These are phyloP conservation scores for Drosophila diplacantha DNA, from an alignment of 2,888 invertebrate genomes.

Conservation along the genomic window DNA sequence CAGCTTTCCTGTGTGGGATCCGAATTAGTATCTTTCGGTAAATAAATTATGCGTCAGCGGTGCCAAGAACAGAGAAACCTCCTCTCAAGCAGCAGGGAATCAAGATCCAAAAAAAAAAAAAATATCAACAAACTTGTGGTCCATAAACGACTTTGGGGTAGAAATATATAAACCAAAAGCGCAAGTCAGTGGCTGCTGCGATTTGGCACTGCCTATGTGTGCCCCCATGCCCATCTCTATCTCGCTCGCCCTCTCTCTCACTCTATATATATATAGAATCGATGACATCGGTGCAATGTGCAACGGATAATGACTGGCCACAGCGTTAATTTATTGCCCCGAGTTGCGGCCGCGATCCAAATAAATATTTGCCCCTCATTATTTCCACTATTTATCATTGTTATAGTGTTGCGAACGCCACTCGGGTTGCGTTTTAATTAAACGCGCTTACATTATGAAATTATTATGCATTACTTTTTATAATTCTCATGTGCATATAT, in stretches of 20 bases:
- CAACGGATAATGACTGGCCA: conserved; percentile 28
- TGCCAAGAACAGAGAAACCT: conserved; percentile 41
- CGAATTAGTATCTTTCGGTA: conserved; percentile 17
- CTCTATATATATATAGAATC: neutral
- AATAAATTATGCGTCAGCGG: conserved; percentile 57
- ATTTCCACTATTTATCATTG: conserved; percentile 38
- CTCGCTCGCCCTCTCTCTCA: neutral
- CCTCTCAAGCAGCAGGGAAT: conserved; percentile 20
- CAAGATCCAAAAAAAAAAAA: neutral
- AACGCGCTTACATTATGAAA: conserved; percentile 31
- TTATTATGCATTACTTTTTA: conserved; percentile 14
- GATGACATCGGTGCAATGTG: conserved; percentile 37
- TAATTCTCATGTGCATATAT: neutral
- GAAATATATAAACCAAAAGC: conserved; percentile 12
- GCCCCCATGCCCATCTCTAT: neutral
- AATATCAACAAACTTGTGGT: conserved; percentile 12
- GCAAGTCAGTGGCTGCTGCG: conserved; percentile 19
- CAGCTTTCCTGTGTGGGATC: conserved; percentile 21
- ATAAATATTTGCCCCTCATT: conserved; percentile 33
- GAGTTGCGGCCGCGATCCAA: conserved; percentile 24
- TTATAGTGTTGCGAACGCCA: conserved; percentile 5
- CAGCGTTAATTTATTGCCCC: conserved; percentile 29
- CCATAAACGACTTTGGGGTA: conserved; percentile 11
- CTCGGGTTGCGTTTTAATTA: conserved; percentile 26
- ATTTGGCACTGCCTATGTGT: conserved; percentile 22